A percentile compares a stretch with the other conserved stretches of the same genome.
phyloP scores from a whole-genome alignment of 2,113 vertebrate species.

The Chaetorhynchus papuensis region DNA sequence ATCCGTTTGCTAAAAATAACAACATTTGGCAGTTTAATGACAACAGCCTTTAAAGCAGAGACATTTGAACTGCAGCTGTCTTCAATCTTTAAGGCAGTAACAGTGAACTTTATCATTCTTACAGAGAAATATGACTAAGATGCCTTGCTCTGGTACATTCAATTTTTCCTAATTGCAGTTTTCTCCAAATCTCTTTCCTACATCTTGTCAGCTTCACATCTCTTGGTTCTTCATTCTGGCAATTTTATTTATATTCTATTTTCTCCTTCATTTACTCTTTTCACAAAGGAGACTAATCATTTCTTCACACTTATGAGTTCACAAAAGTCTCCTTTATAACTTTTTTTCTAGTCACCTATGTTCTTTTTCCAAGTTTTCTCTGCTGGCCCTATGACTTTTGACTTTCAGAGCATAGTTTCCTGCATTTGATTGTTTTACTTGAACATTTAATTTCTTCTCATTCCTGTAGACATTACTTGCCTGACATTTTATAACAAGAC shows the following conservation, averaged over 20 bases:
- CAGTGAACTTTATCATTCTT: not conserved
- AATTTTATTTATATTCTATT: not conserved
- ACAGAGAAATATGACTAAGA: not conserved
- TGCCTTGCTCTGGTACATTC: not conserved
- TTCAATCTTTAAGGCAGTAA: not conserved
- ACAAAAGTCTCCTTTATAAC: not conserved
- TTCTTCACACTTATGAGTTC: not conserved
- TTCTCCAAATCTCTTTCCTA: not conserved
- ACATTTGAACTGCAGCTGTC: not conserved
- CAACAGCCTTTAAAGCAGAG: not conserved
- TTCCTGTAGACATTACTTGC: not conserved
- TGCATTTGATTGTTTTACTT: not conserved
- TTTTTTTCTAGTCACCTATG: not conserved
- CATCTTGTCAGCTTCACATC: not conserved
- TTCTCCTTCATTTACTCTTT: not conserved
- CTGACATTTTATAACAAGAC: conserved; percentile 15
- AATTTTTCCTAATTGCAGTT: not conserved
- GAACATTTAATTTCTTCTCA: conserved; percentile 29
- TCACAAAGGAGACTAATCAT: not conserved
- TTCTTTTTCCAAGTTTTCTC: not conserved
- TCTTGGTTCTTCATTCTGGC: not conserved
- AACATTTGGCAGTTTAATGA: not conserved
- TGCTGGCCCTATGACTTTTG: not conserved
- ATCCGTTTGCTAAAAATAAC: not conserved
- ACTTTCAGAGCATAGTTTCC: not conserved